These are phyloP conservation scores for Hyperoplus immaculatus DNA, from an alignment of 2,797 vertebrate genomes.

Conservation along the genomic window DNA sequence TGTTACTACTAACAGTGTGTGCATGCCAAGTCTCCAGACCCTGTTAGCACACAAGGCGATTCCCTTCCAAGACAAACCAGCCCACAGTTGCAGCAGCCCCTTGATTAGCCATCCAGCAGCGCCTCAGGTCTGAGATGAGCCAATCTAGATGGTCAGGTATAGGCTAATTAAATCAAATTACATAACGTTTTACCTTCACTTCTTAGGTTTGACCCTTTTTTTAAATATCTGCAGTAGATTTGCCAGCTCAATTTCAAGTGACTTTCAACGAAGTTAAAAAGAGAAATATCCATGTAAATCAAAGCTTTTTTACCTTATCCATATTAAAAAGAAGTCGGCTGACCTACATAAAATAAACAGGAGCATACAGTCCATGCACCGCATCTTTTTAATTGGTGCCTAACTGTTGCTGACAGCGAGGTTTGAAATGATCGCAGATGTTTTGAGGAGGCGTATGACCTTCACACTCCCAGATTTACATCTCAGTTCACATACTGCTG, in stretches of 20 bases:
- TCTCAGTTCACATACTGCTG: background rate
- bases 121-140: conserved; percentile 14
- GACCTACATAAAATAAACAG: conserved; percentile 6
- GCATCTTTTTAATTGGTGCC: conserved; percentile 35
- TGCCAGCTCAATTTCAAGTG: conserved; percentile 8
- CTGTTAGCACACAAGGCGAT: conserved; percentile 29
- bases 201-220: conserved; percentile 15
- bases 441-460: conserved; percentile 21
- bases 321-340: conserved; percentile 14
- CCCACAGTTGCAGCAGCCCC: conserved; percentile 4
- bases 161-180: conserved; percentile 17
- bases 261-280: conserved; percentile 13
- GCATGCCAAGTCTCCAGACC: conserved; percentile 29
- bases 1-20: conserved; percentile 11
- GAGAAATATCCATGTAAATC: conserved; percentile 12
- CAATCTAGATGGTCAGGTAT: conserved; percentile 12
- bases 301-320: conserved; percentile 16
- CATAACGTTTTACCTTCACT: conserved; percentile 1
- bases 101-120: conserved; percentile 38
- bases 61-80: conserved; percentile 33
- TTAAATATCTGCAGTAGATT: conserved; percentile 14
- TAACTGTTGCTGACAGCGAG: conserved; percentile 31
- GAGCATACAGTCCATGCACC: conserved; percentile 1
- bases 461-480: conserved; percentile 11
- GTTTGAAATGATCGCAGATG: conserved; percentile 30